Conservation (phyloP, 2,888 invertebrate species). For the Acanthosepion lycidas region DNA sequence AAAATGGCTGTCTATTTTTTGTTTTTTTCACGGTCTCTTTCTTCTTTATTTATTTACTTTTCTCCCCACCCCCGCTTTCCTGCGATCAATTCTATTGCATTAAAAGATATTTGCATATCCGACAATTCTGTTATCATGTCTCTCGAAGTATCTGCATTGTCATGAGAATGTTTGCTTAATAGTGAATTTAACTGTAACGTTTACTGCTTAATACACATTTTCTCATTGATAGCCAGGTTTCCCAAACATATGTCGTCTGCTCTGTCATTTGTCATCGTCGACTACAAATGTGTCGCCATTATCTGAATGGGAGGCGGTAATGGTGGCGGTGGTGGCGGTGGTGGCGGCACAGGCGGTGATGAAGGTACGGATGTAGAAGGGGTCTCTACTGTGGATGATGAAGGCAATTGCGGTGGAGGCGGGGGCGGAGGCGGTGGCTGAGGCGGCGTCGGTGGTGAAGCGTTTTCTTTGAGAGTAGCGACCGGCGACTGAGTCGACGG, state of each 20-base stretch:
- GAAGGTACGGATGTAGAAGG: neutral
- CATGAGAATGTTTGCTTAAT: neutral
- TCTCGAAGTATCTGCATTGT: neutral
- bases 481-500: neutral
- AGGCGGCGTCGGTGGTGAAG: neutral
- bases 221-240: neutral
- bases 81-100: neutral
- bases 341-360: neutral
- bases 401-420: neutral
- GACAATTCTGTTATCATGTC: neutral
- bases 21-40: too few species aligned
- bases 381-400: neutral
- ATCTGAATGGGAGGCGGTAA: neutral
- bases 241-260: neutral
- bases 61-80: too few species aligned
- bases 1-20: too few species aligned
- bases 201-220: too few species aligned
- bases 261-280: fast-evolving
- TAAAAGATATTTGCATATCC: too few species aligned
- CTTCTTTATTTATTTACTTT: too few species aligned
- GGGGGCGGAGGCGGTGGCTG: neutral
- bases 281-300: neutral
- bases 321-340: neutral
- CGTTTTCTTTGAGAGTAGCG: neutral
- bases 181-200: too few species aligned